A percentile compares a stretch with the other conserved stretches of the same genome.
Conservation (phyloP, 2,113 vertebrate genomes). For the Xenopus borealis region DNA sequence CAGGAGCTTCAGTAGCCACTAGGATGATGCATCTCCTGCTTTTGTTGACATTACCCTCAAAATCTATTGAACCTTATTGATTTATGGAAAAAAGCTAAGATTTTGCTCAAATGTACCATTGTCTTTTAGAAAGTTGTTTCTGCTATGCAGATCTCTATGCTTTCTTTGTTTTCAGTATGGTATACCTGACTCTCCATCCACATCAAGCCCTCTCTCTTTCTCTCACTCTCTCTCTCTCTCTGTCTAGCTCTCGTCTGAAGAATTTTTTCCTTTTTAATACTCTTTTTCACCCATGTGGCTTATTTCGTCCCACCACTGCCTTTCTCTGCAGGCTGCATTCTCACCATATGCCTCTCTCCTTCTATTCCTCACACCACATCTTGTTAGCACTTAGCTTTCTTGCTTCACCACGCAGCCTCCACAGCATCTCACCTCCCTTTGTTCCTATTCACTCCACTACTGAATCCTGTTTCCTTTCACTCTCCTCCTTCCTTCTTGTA, state of each 20-base stretch:
- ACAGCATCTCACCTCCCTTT: slow-evolving; percentile 14
- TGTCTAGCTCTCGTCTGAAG: background rate
- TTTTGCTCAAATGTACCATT: too few relatives aligned
- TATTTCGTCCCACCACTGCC: background rate
- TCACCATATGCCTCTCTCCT: slow-evolving; percentile 19
- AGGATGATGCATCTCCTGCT: too few relatives aligned
- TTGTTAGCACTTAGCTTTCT: slow-evolving; percentile 31
- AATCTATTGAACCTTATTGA: too few relatives aligned
- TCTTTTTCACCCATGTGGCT: background rate
- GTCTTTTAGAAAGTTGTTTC: too few relatives aligned
- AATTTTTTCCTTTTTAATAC: background rate
- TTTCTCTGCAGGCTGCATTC: background rate
- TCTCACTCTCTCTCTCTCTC: background rate
- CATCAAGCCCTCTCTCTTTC: background rate
- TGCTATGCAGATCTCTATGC: too few relatives aligned
- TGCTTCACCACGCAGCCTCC: background rate
- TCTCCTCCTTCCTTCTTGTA: background rate
- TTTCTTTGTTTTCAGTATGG: too few relatives aligned
- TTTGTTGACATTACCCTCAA: too few relatives aligned
- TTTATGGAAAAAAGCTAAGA: too few relatives aligned
- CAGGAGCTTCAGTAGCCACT: too few relatives aligned
- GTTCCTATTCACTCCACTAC: slow-evolving; percentile 1
- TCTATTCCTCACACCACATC: slow-evolving; percentile 30
- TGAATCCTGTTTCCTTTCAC: slow-evolving; percentile 9
- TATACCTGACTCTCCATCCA: background rate